Evolutionary conservation across 2,888 invertebrate species (phyloP).

Genomic region (Cheilosia vernalis): DNA sequence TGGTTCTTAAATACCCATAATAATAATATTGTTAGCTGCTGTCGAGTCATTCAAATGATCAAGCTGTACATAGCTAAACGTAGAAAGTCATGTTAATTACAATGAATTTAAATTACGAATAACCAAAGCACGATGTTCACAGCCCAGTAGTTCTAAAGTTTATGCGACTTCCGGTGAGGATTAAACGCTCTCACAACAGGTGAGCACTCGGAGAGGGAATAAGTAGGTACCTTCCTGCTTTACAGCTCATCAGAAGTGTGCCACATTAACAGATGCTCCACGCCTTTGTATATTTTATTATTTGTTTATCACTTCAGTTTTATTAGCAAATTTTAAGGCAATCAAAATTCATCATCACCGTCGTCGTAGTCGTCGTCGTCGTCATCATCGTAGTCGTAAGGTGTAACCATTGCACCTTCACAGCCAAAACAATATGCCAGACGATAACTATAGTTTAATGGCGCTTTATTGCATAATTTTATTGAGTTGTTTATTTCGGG

Average conservation of each 20-base stretch:
- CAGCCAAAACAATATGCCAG: constrained; percentile 54
- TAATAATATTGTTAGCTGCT: constrained; percentile 55
- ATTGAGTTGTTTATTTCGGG: constrained; percentile 64
- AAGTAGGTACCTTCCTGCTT: not conserved
- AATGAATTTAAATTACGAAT: too few species aligned
- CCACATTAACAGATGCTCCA: constrained; percentile 31
- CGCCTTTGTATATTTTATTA: constrained; percentile 11
- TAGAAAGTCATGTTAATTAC: not conserved
- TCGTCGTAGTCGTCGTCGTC: constrained; percentile 11
- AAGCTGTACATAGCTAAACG: not conserved
- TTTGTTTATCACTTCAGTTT: constrained; percentile 63
- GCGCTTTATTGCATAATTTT: constrained; percentile 69
- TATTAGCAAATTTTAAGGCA: constrained; percentile 71
- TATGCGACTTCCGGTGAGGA: not conserved
- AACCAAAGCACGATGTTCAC: not conserved
- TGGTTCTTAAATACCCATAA: constrained; percentile 55
- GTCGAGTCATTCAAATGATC: constrained; percentile 49
- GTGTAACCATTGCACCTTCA: constrained; percentile 20
- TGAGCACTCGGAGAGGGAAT: not conserved
- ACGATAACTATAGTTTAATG: constrained; percentile 69
- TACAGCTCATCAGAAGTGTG: constrained; percentile 21
- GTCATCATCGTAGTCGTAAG: constrained; percentile 2
- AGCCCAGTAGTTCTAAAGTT: not conserved
- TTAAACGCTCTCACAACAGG: not conserved
- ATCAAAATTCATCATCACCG: constrained; percentile 69